Base-by-base conservation (phyloP, 2,113 vertebrate species). In the Solea senegalensis region DNA sequence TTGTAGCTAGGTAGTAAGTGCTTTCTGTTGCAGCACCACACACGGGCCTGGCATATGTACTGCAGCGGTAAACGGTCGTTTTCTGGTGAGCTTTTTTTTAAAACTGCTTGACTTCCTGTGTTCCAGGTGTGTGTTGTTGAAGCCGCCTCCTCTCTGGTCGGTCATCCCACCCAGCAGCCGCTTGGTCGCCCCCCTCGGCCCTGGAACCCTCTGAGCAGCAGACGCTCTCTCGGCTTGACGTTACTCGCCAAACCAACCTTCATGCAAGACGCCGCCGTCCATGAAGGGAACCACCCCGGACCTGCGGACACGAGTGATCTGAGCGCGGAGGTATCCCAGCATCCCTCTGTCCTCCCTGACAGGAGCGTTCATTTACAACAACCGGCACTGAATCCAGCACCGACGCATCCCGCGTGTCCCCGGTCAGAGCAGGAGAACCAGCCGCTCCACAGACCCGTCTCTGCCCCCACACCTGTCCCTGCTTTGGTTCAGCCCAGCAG, bases 201-300 rank as follows among this genome's bases (percentile, higher is more conserved):
- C 26, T 68, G 69, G 0, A 27, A 16, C 26, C 40, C 3, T 0
- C 68, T 14, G 7, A 72, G 56, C 80, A 81, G 65, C 72, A 39
- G 74, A 1, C 63, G 52, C 59, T 75, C 72, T n/a, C 49, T 73
- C 0, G 78, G 70, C 21, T 10, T 76, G 53, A 67, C 73, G 0
- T 34, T 74, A 0, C 71, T 44, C 62, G 3, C 49, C 0, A 66
- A 76, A 21, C 76, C 26, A 1, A 5, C 73, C n/a, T 54, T 69
- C 58, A 5, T 34, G 4, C 64, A 51, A 1, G 52, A 72, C 14
- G 1, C 59, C 1, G 13, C 14, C 9, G 0, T 8, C 27, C 11
- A 63, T 0, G 56, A 41, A 0, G 34, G 15, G 70, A 5, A 9
- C 11, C 9, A 2, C 4, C 9, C 5, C 16, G 10, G 13, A 3